Conservation (phyloP, 1,140 invertebrate genomes). For the Magallana gigas region DNA sequence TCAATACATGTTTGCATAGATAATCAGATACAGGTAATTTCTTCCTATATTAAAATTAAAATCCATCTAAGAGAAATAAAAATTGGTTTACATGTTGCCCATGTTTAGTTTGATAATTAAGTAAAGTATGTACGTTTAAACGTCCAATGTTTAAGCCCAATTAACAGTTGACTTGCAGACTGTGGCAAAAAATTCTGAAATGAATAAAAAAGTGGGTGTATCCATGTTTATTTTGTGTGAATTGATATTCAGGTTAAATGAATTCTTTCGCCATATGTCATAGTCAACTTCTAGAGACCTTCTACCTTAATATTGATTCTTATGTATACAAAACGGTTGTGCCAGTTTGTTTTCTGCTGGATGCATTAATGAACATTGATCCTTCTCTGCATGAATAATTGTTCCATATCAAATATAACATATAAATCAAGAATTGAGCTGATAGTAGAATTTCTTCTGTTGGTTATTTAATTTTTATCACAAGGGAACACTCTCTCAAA, state of each 20-base stretch:
- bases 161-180: not conserved
- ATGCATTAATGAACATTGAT: slow-evolving; percentile 5
- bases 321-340: not conserved
- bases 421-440: not conserved
- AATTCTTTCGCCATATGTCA: not conserved
- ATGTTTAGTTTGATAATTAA: no score
- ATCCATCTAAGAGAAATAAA: no score
- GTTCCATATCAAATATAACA: not conserved
- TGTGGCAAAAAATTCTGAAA: not conserved
- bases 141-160: no score
- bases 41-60: no score
- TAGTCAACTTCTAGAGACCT: not conserved
- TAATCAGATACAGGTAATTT: no score
- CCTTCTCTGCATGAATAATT: not conserved
- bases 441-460: no score
- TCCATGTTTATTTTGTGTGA: not conserved
- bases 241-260: not conserved
- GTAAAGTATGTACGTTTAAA: no score
- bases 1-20: no score
- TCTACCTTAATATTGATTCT: not conserved
- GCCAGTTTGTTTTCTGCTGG: not conserved
- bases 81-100: no score
- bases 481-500: no score
- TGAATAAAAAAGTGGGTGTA: not conserved
- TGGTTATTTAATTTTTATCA: no score